Evolutionary conservation across 2,888 invertebrate genomes (phyloP).

Genomic region (Melikaiella ostensackeni): DNA sequence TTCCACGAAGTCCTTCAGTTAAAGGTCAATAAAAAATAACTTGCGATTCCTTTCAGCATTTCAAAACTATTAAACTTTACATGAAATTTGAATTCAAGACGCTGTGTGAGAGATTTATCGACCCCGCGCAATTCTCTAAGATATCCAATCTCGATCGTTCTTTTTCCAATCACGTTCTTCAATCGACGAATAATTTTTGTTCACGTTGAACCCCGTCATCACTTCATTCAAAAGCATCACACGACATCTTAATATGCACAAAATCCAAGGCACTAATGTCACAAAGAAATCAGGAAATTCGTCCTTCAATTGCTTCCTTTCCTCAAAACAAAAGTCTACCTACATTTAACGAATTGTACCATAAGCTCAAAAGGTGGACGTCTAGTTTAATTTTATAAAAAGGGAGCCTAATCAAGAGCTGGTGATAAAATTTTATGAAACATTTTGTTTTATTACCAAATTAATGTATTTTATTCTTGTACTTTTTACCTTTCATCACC

Average conservation of each 20-base stretch:
- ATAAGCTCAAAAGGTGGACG: no score
- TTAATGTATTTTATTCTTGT: no score
- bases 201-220: conserved; percentile 15
- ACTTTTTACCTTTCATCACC: no score
- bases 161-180: conserved; percentile 37
- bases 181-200: conserved; percentile 36
- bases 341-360: no score
- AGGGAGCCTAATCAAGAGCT: no score
- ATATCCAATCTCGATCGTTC: conserved; percentile 35
- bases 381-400: no score
- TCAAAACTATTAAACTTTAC: conserved; percentile 20
- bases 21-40: conserved; percentile 13
- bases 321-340: not conserved
- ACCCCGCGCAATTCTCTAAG: conserved; percentile 18
- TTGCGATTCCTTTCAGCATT: conserved; percentile 29
- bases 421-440: no score
- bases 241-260: conserved; percentile 17
- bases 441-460: no score
- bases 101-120: conserved; percentile 28
- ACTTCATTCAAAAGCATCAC: conserved; percentile 17
- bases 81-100: conserved; percentile 36
- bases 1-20: conserved; percentile 26
- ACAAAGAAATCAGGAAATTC: not conserved
- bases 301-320: conserved; percentile 1
- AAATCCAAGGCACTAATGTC: not conserved